These are phyloP conservation scores for Melanotaenia parkinsoni DNA, from an alignment of 2,797 vertebrate species.

Conservation along the genomic window DNA sequence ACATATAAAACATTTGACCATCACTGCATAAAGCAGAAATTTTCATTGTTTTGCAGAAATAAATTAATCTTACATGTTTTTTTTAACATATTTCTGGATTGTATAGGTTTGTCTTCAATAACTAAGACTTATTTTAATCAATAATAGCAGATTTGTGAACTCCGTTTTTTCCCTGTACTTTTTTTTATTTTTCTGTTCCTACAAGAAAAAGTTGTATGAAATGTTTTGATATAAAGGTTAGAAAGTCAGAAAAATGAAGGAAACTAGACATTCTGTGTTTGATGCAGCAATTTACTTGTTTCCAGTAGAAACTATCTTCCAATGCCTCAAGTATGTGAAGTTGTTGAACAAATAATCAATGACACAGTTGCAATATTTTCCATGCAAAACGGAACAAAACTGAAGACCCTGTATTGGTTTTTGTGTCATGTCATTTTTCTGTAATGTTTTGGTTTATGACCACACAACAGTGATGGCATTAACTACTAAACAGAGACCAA, in stretches of 20 bases:
- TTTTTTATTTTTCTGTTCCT: not conserved
- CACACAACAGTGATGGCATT: not conserved
- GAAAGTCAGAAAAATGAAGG: not conserved
- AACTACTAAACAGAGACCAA: not conserved
- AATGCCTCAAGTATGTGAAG: not conserved
- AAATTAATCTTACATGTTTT: conserved; percentile 28
- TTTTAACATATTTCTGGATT: conserved; percentile 24
- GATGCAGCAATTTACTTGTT: conserved; percentile 1
- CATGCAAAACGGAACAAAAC: not conserved
- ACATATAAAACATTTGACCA: not conserved
- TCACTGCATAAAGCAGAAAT: conserved; percentile 45
- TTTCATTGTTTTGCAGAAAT: conserved; percentile 19
- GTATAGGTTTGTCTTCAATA: conserved; percentile 18
- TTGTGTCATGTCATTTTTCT: not conserved
- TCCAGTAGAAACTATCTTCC: not conserved
- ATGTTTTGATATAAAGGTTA: conserved; percentile 17
- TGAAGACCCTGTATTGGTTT: not conserved
- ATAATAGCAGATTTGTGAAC: conserved; percentile 20
- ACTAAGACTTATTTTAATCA: conserved; percentile 12
- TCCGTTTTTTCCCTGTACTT: not conserved
- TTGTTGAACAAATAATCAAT: not conserved
- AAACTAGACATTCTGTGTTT: conserved; percentile 6
- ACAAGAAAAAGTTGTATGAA: not conserved
- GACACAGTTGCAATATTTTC: not conserved
- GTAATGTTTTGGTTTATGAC: not conserved